phyloP scores from a whole-genome alignment of 2,888 invertebrate species.

The Harpagoxenus sublaevis region DNA sequence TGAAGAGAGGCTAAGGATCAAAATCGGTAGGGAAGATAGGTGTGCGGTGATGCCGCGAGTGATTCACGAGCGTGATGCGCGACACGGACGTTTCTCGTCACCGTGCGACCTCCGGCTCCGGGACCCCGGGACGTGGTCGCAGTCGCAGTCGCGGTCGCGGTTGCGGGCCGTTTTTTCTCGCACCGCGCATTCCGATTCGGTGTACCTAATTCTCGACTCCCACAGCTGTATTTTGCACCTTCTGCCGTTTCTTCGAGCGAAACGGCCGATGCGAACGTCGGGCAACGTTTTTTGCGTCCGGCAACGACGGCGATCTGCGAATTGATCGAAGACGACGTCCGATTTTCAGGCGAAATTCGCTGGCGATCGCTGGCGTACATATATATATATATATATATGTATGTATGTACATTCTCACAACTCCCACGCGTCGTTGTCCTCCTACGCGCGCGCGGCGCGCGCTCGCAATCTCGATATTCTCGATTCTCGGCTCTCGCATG shows the following conservation, averaged over 20 bases:
- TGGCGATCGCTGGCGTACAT: conserved; percentile 66
- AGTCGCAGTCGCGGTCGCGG: not conserved
- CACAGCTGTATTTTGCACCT: conserved; percentile 59
- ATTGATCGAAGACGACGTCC: conserved; percentile 26
- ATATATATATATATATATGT: no score
- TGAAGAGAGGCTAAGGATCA: conserved; percentile 97
- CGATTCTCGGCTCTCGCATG: no score
- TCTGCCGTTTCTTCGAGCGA: not conserved
- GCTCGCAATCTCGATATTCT: not conserved
- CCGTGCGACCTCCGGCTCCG: not conserved
- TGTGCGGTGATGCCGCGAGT: not conserved
- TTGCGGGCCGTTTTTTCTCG: not conserved
- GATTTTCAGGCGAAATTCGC: conserved; percentile 59
- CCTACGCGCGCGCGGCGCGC: not conserved
- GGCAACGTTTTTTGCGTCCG: no score
- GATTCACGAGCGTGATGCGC: not conserved
- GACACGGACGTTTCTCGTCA: not conserved
- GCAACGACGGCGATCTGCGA: not conserved
- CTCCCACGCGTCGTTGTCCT: conserved; percentile 79
- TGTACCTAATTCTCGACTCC: conserved; percentile 75
- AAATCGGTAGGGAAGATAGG: conserved; percentile 92
- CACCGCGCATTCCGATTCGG: conserved; percentile 62
- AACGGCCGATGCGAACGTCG: no score
- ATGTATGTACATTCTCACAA: conserved; percentile 44
- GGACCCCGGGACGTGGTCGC: not conserved